Percentiles rank a stretch among this genome's conserved stretches.
These are phyloP conservation scores for Cossypha dichroa DNA, from an alignment of 2,797 vertebrate genomes.

Conservation along the genomic window DNA sequence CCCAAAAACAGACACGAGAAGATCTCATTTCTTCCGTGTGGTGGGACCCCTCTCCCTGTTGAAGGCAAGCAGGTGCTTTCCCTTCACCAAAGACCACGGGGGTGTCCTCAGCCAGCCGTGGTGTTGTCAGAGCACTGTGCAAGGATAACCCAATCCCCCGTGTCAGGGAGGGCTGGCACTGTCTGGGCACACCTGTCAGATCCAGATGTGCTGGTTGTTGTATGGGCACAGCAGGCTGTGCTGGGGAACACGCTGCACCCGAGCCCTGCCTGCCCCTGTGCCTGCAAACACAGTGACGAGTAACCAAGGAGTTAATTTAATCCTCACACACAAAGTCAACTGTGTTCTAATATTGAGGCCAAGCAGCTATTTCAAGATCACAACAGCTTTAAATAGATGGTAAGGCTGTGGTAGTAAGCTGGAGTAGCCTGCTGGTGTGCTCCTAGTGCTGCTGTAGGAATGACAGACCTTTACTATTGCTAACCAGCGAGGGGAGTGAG, in stretches of 20 bases:
- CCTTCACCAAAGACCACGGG: accelerated
- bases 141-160: not conserved
- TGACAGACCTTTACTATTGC: not conserved
- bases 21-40: not conserved
- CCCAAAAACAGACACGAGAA: not conserved
- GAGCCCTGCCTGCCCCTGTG: not conserved
- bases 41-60: not conserved
- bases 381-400: slow-evolving; percentile 36
- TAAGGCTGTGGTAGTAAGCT: not conserved
- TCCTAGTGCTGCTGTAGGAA: not conserved
- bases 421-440: not conserved
- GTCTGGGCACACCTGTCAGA: not conserved
- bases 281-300: not conserved
- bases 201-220: not conserved
- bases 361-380: slow-evolving; percentile 21
- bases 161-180: accelerated
- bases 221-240: not conserved
- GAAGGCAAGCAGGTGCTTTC: not conserved
- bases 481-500: not conserved
- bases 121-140: not conserved
- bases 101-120: not conserved
- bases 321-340: not conserved
- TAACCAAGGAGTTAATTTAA: not conserved
- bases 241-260: not conserved
- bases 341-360: not conserved